Evolutionary conservation across 1,140 invertebrate species (phyloP).

Genomic region (Caenorhabditis tropicalis): DNA sequence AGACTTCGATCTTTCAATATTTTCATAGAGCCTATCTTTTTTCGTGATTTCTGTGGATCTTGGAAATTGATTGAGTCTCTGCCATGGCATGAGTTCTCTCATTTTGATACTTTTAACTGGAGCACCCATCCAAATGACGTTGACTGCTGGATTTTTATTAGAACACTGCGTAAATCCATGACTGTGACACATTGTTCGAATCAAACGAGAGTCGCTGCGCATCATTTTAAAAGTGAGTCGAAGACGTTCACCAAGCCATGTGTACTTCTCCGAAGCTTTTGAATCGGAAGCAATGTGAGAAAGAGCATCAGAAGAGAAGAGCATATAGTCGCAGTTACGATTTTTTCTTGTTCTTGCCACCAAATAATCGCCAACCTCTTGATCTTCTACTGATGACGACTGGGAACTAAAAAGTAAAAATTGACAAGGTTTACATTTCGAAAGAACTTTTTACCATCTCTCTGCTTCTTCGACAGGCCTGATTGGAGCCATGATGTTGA

Average conservation of each 20-base stretch:
- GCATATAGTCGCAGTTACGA: slow-evolving; percentile 4
- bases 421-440: not conserved
- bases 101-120: slow-evolving; percentile 14
- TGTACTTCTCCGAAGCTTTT: slow-evolving; percentile 5
- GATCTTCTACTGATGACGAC: not conserved
- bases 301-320: slow-evolving; percentile 22
- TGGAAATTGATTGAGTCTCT: slow-evolving; percentile 57
- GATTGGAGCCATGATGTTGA: slow-evolving; percentile 27
- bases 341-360: not conserved
- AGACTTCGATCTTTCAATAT: slow-evolving; percentile 47
- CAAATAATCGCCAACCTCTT: not conserved
- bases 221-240: slow-evolving; percentile 38
- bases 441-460: not conserved
- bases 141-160: not conserved
- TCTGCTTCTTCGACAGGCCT: not conserved
- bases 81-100: slow-evolving; percentile 33
- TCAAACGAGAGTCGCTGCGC: slow-evolving; percentile 2
- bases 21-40: slow-evolving; percentile 73
- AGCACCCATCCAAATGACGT: slow-evolving; percentile 27
- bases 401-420: not conserved
- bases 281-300: not conserved
- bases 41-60: slow-evolving; percentile 72
- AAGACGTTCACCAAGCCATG: slow-evolving; percentile 15
- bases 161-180: slow-evolving; percentile 22
- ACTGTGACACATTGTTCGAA: slow-evolving; percentile 29